Evolutionary conservation across 2,113 vertebrate species (phyloP), one percentile per base, ranked within the genome.

Genomic region (Rhea americana): DNA sequence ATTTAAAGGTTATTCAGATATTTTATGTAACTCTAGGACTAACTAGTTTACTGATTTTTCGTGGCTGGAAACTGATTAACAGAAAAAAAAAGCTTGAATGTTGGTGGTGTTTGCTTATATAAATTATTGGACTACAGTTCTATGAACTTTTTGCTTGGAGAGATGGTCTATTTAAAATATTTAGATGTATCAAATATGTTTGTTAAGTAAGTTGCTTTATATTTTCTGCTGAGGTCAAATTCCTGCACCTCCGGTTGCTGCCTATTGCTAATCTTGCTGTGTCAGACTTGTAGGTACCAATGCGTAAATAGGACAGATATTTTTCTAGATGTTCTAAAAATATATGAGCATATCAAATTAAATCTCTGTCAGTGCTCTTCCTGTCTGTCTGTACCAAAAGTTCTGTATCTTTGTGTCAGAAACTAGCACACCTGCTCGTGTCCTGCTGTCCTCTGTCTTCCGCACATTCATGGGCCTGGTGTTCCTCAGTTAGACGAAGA

Each of bases 121-220:
- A 82, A 93, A 82, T 95, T 62, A 84, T 85, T 97, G 85, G 77
- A 82, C 55, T 76, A 28, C 75, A 72, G 53, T 85, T 95, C 86
- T 90, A 3, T 86, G 95, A 97, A 97, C 94, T 81, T 96, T 97
- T 98, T 98, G 98, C 97, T 98, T 98, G 95, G 97, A 97, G 97
- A 97, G 94, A 97, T 98, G 97, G 98, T 98, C 97, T 91, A 82
- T 62, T 92, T 94, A 86, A 78, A 83, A 28, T 62, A 32, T 81
- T 72, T 9, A 71, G n/a, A 16, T 45, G 0, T 35, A n/a, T 80
- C 51, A 86, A 35, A 32, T 70, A 16, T 1, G 2, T 68, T 58
- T 73, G 39, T n/a, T 61, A 47, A 62, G 18, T 47, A 82, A 70
- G 26, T 75, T 80, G 28, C 30, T 76, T 73, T 41, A 1, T 32